These are phyloP conservation scores for Triplophysa dalaica DNA, from an alignment of 2,113 vertebrate species.

Conservation along the genomic window DNA sequence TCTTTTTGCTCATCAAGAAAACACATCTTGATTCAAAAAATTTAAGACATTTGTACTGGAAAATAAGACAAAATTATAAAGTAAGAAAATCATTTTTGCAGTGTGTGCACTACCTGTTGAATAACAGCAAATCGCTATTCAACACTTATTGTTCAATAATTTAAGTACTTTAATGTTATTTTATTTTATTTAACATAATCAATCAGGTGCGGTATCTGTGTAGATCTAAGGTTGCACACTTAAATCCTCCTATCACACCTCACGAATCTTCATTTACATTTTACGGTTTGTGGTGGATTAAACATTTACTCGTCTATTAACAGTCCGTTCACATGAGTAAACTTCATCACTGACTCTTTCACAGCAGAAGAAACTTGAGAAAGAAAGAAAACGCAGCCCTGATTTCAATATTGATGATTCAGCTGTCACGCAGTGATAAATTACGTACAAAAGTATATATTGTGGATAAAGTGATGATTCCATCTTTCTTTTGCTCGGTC, in stretches of 20 bases:
- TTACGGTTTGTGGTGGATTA: not conserved
- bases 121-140: too few species aligned
- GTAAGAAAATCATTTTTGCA: too few species aligned
- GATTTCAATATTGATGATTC: conserved; percentile 3
- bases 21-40: too few species aligned
- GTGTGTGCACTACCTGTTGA: too few species aligned
- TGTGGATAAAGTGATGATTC: not conserved
- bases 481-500: not conserved
- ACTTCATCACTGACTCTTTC: not conserved
- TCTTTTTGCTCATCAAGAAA: too few species aligned
- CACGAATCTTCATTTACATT: not conserved
- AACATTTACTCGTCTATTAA: not conserved
- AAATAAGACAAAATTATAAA: too few species aligned
- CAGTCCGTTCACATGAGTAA: not conserved
- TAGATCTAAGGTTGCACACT: not conserved
- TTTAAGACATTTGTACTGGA: too few species aligned
- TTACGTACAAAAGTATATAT: not conserved
- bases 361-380: not conserved
- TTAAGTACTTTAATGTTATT: too few species aligned
- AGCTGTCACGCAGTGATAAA: not conserved
- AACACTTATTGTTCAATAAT: too few species aligned
- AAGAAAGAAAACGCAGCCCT: not conserved
- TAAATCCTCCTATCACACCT: not conserved
- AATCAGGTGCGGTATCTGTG: too few species aligned
- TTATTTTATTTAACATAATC: too few species aligned